Conservation (phyloP, 2,113 vertebrate species). For the Callipepla squamata region DNA sequence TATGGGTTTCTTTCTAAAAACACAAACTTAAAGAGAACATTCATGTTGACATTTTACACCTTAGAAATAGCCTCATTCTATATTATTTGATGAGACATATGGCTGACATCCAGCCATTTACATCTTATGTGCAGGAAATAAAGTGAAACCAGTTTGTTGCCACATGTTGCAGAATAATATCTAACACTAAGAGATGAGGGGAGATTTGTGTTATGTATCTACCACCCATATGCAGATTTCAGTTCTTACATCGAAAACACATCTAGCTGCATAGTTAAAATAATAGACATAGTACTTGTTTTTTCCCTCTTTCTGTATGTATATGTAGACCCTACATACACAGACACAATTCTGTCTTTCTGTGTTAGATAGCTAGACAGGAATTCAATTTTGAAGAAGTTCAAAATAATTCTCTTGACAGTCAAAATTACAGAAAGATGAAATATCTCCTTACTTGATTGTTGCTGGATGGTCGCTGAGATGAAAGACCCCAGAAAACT, state of each 20-base stretch:
- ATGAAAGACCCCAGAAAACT: slow-evolving; percentile 71
- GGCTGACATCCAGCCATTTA: slow-evolving; percentile 59
- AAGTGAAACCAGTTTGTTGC: neutral
- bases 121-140: slow-evolving; percentile 24
- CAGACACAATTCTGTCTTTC: neutral
- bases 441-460: slow-evolving; percentile 78
- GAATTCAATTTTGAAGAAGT: neutral
- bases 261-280: neutral
- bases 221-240: neutral
- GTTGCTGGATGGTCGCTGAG: slow-evolving; percentile 77
- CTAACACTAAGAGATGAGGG: neutral
- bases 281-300: neutral
- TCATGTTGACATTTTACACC: slow-evolving; percentile 41
- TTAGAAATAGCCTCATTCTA: slow-evolving; percentile 51
- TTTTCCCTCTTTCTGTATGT: neutral
- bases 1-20: slow-evolving; percentile 70
- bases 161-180: neutral
- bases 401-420: neutral
- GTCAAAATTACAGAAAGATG: neutral
- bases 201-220: neutral
- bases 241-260: neutral
- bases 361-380: neutral
- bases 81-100: slow-evolving; percentile 36
- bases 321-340: neutral
- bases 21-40: slow-evolving; percentile 63